Base-by-base conservation (phyloP, 2,113 vertebrate species). In the Semnopithecus entellus region DNA sequence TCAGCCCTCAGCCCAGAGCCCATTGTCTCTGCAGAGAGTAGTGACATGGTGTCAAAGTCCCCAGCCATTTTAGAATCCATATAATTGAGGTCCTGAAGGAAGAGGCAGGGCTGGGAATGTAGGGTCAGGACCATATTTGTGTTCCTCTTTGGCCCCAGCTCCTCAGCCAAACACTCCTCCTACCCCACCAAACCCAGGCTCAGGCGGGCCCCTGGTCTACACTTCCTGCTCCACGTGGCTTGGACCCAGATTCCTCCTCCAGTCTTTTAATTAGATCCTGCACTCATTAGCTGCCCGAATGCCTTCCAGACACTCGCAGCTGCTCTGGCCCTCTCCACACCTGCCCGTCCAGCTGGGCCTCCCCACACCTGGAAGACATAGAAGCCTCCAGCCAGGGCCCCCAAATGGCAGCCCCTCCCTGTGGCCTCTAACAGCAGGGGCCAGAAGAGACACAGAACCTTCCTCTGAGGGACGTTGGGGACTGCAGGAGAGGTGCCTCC, bases 321-420 rank as follows among this genome's bases (percentile, higher is more conserved):
- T 90, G 91, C 97, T 82, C 95, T 20, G 38, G 84, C 86, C 96
- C 85, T 66, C 87, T 32, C 96, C 90, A 94, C 61, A 98, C 94
- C 98, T 97, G 98, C 97, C 91, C 0, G 40, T 90, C 97, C 98
- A 95, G 61, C 98, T 98, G 97, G 97, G 96, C 94, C 92, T 93
- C 83, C 86, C 90, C 20, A 88, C 98, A 98, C 98, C 98, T 99
- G 99, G 98, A 98, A 99, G 97, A 98, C 97, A 98, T 98, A 43
- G 96, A 72, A 88, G 87, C 91, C 97, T 98, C 96, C 92, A 98
- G 43, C 1, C 83, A 88, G 75, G 18, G 96, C 96, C 81, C 83
- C 32, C 0, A 79, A 97, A 96, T 89, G 86, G 61, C 97, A 97
- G 94, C 90, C 85, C 95, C 92, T 68, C 93, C 86, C 80, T 82